Evolutionary conservation across 2,113 vertebrate species (phyloP), one percentile per base, ranked within the genome.

Genomic region (Pithys albifrons): DNA sequence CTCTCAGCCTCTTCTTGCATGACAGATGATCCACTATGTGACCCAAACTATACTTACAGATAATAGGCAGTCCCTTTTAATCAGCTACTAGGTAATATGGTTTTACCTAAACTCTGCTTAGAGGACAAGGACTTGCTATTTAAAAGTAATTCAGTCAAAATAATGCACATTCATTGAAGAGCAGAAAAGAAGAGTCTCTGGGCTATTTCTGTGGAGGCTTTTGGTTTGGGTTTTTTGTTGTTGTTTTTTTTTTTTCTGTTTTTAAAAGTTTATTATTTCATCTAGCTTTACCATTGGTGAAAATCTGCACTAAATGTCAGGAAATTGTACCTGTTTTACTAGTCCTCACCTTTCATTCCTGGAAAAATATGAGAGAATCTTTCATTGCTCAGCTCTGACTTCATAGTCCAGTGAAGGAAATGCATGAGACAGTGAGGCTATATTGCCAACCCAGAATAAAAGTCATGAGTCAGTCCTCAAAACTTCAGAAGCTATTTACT

Each of bases 361-460:
- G 69, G 28, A 80, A 84, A 89, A 77, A 49, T 81, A 20, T 61
- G 85, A 88, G 66, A 85, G 65, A 84, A 24, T 72, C 41, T 95
- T 81, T 70, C 43, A 15, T 93, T 81, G 57, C 61, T 95, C 69
- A 64, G 61, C 82, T 96, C 70, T 96, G 92, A 93, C 70, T 93
- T 96, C 83, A 92, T 35, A 84, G 73, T 87, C 52, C 70, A 15
- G 14, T 94, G 87, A 94, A 91, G 83, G 86, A 95, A 95, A 85
- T 78, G 52, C 12, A 9, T 61, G 83, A 93, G 93, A 93, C 7
- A 4, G 57, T 8, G 20, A 86, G 62, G 80, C 80, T 93, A 7
- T 94, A 84, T 57, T 95, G 65, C 79, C 25, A 79, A 75, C 80
- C 83, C 88, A 78, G 91, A 96, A 94, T 92, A 96, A 95, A 96